Conservation (phyloP, 2,113 vertebrate genomes). For the Pedionomus torquatus region DNA sequence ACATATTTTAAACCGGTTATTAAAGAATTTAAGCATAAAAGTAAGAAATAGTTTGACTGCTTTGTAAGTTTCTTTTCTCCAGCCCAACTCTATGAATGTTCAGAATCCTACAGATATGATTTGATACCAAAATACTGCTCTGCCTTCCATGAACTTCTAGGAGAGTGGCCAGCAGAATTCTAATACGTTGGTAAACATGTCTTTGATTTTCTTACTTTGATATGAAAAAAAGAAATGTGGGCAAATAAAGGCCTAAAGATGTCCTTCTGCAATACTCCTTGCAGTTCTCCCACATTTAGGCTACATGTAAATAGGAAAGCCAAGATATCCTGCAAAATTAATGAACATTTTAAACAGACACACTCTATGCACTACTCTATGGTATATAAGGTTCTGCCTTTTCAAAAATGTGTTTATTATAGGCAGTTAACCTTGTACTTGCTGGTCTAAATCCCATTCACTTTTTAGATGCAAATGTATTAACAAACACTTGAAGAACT, state of each 20-base stretch:
- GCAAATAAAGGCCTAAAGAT: neutral
- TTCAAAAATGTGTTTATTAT: neutral
- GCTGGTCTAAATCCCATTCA: neutral
- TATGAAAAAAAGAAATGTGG: neutral
- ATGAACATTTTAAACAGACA: neutral
- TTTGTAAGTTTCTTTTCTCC: neutral
- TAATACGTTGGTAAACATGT: neutral
- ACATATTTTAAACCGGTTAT: neutral
- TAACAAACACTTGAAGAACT: neutral
- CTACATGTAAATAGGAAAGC: neutral
- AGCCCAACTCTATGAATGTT: neutral
- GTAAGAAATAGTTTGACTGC: neutral
- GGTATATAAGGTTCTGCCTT: neutral
- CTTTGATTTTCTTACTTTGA: neutral
- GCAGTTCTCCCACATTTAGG: neutral
- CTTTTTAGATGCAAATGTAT: neutral
- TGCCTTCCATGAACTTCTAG: neutral
- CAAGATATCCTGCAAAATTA: neutral
- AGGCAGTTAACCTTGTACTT: neutral
- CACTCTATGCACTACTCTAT: neutral
- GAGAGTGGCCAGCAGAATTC: neutral
- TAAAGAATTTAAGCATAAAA: neutral
- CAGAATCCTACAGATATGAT: neutral
- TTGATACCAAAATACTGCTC: neutral
- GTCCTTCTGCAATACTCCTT: neutral